Conservation (phyloP, 2,888 invertebrate genomes). For the Tachystola acroxantha region DNA sequence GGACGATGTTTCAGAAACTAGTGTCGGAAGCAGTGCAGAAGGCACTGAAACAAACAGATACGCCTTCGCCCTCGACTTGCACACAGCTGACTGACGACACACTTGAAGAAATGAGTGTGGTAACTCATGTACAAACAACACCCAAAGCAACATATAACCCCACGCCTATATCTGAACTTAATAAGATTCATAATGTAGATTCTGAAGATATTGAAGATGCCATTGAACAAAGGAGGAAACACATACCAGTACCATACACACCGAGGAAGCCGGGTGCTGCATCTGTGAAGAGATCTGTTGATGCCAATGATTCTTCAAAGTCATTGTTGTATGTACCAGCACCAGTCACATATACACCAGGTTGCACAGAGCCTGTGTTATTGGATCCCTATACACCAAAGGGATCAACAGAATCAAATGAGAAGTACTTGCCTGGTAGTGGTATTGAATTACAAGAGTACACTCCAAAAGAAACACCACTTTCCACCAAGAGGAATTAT, state of each 20-base stretch:
- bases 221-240: conserved; percentile 56
- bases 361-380: conserved; percentile 44
- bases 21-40: conserved; percentile 80
- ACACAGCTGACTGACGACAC: conserved; percentile 14
- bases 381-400: conserved; percentile 63
- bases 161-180: conserved; percentile 81
- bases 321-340: conserved; percentile 65
- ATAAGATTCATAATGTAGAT: conserved; percentile 56
- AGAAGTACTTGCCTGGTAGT: conserved; percentile 61
- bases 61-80: conserved; percentile 26
- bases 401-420: conserved; percentile 50
- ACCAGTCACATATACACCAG: conserved; percentile 56
- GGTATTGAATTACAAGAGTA: conserved; percentile 57
- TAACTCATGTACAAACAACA: conserved; percentile 44
- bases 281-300: conserved; percentile 51
- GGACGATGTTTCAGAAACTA: conserved; percentile 75
- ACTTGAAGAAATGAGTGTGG: conserved; percentile 21
- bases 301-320: conserved; percentile 52
- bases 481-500: conserved; percentile 49
- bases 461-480: conserved; percentile 44
- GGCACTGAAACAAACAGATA: conserved; percentile 74
- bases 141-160: conserved; percentile 78
- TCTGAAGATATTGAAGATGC: conserved; percentile 43
- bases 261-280: conserved; percentile 63
- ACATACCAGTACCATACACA: conserved; percentile 74